Percentiles rank a stretch among this genome's conserved stretches.
These are phyloP conservation scores for Mesocricetus auratus DNA, from an alignment of 2,113 vertebrate genomes.

Conservation along the genomic window DNA sequence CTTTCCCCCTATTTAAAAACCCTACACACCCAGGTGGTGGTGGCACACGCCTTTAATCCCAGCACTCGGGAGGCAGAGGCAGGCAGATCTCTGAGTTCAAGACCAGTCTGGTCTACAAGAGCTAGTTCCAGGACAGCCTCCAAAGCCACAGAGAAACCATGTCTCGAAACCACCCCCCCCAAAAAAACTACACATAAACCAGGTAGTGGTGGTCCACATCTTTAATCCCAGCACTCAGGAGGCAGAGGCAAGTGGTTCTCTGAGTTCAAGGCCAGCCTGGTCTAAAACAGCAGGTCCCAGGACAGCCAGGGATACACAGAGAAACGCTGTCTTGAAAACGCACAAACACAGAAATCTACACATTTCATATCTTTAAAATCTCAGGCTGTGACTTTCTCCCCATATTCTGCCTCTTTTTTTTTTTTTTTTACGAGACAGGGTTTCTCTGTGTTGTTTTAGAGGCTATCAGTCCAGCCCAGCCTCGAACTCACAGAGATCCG, in stretches of 20 bases:
- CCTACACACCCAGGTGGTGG: neutral
- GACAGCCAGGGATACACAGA: neutral
- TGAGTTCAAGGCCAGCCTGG: neutral
- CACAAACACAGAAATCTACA: neutral
- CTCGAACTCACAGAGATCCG: no score
- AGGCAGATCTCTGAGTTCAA: neutral
- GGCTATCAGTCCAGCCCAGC: no score
- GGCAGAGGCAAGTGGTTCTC: neutral
- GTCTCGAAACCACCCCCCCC: neutral
- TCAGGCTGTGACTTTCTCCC: neutral
- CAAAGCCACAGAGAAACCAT: neutral
- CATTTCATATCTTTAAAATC: constrained; percentile 9
- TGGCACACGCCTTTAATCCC: neutral
- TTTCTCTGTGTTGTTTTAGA: no score
- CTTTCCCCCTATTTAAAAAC: neutral
- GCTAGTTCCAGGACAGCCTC: neutral
- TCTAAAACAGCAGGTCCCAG: neutral
- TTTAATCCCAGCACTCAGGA: neutral
- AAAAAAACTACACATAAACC: neutral
- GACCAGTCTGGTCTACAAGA: neutral
- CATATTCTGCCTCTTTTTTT: neutral
- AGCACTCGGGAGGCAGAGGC: neutral
- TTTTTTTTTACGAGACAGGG: no score
- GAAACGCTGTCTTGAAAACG: neutral
- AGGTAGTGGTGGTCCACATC: neutral